Evolutionary conservation across 2,797 vertebrate species (phyloP).

Genomic region (Myotis pilosus): DNA sequence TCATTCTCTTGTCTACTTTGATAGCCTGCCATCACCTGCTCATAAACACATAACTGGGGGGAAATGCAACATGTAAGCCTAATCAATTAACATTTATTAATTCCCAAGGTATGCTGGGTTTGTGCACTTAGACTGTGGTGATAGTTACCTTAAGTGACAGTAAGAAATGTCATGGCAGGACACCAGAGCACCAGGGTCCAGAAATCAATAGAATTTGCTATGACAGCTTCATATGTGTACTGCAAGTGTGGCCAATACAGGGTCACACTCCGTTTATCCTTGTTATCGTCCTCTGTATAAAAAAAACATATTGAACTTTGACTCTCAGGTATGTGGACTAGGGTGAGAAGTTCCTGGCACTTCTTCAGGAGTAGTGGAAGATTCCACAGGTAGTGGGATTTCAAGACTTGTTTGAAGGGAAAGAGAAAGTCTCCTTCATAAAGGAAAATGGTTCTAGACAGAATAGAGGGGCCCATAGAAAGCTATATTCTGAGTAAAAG

Average conservation of each 20-base stretch:
- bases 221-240: background rate
- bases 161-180: background rate
- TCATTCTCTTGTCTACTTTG: background rate
- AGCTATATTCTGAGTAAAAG: background rate
- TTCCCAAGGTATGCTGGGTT: background rate
- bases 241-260: no score
- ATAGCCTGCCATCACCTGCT: background rate
- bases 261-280: background rate
- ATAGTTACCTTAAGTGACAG: background rate
- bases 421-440: background rate
- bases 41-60: background rate
- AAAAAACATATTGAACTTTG: background rate
- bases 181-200: background rate
- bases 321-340: background rate
- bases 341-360: background rate
- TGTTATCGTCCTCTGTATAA: background rate
- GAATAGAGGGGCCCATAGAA: background rate
- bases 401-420: background rate
- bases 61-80: background rate
- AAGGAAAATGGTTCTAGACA: background rate
- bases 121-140: background rate
- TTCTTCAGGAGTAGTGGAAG: background rate
- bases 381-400: background rate
- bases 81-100: slow-evolving; percentile 6
- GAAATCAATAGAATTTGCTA: background rate